These are phyloP conservation scores for Rutpela maculata DNA, from an alignment of 2,888 invertebrate species.

Conservation along the genomic window DNA sequence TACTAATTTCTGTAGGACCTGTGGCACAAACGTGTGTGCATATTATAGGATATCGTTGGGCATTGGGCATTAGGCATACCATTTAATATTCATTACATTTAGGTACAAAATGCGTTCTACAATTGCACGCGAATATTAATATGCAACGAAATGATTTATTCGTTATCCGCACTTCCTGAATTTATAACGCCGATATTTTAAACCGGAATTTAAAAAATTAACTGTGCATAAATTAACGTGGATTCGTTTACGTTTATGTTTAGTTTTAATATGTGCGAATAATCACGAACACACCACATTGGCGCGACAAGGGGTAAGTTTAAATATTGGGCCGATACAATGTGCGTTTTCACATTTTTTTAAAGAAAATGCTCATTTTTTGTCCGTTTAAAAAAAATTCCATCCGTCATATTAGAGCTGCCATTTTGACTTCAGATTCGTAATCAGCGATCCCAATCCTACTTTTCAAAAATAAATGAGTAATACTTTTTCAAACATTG, in stretches of 20 bases:
- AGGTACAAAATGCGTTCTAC: constrained; percentile 7
- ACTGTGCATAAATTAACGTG: neutral
- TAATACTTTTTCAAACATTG: too few relatives aligned
- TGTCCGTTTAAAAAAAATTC: too few relatives aligned
- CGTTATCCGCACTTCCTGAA: constrained; percentile 20
- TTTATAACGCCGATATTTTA: constrained; percentile 10
- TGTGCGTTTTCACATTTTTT: too few relatives aligned
- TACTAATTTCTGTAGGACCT: constrained; percentile 22
- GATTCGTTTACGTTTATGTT: constrained; percentile 14
- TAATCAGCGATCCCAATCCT: too few relatives aligned
- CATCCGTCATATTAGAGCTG: too few relatives aligned
- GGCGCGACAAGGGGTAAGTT: neutral
- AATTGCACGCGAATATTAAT: constrained; percentile 24
- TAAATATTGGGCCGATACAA: too few relatives aligned
- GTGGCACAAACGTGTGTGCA: constrained; percentile 23
- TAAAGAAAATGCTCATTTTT: too few relatives aligned
- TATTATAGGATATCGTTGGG: neutral
- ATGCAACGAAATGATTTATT: constrained; percentile 15
- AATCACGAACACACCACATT: neutral
- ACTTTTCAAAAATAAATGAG: too few relatives aligned
- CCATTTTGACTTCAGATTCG: too few relatives aligned
- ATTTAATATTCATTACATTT: constrained; percentile 22
- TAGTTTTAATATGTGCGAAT: constrained; percentile 16
- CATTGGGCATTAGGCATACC: neutral
- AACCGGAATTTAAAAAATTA: constrained; percentile 9